Evolutionary conservation across 2,113 vertebrate species (phyloP), one percentile per base, ranked within the genome.

Genomic region (Pachyramphus minor): DNA sequence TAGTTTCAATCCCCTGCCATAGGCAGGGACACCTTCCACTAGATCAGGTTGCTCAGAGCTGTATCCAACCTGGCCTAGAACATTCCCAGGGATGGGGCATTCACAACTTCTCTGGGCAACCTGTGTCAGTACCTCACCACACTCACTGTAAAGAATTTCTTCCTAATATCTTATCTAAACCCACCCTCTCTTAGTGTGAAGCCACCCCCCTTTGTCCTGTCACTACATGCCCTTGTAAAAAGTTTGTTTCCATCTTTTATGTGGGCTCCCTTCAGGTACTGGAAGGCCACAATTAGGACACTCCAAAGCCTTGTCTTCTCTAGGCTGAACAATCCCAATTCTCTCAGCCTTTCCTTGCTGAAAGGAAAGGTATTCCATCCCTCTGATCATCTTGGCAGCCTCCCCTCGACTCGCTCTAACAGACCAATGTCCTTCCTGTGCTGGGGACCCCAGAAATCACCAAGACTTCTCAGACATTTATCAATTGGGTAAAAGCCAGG

Each of bases 111-210:
- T 41, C n/a, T 41, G 16, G 8, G 20, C 39, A 75, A 25, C 7
- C 39, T 60, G n/a, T 35, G 15, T n/a, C 45, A n/a, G 28, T 45
- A 24, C 30, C 11, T 45, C 13, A 41, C 7, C 39, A 62, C 11
- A 3, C 24, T 53, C 45, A 53, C 6, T 5, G 16, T 21, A 45
- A 67, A 25, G 16, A n/a, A 9, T 18, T 60, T 35, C 11, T 75
- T 47, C 30, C 41, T 76, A 35, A 5, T 41, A 31, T 35, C n/a
- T 83, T 55, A 55, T 47, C 30, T 35, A 30, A 75, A 22, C n/a
- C n/a, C 31, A 47, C 11, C 20, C 2, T n/a, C 9, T 59, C 39
- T 45, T 0, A 0, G 16, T 82, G 39, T 59, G 28, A 82, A 68
- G 16, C 2, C 11, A 39, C 68, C n/a, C 3, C 6, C 2, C 16